phyloP scores from a whole-genome alignment of 2,888 invertebrate genomes.

The Meganola albula region DNA sequence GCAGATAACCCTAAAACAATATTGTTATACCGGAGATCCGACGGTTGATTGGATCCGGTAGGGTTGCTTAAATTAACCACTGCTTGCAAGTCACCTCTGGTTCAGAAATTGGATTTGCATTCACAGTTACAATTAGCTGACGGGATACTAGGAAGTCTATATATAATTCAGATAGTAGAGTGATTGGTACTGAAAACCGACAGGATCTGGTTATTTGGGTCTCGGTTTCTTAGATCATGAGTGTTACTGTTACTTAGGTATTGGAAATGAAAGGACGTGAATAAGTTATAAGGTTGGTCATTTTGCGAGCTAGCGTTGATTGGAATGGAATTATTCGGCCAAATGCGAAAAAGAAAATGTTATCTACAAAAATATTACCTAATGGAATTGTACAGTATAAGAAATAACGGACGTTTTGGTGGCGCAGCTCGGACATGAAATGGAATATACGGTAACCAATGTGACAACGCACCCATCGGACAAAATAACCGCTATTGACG shows the following conservation, averaged over 20 bases:
- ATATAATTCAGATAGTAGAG: slow-evolving; percentile 33
- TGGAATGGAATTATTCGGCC: slow-evolving; percentile 12
- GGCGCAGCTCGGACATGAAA: too few relatives aligned
- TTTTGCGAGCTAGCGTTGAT: slow-evolving; percentile 14
- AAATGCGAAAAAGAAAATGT: slow-evolving; percentile 1
- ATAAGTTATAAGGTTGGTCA: slow-evolving; percentile 19
- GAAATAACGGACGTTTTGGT: too few relatives aligned
- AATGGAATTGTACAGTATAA: too few relatives aligned
- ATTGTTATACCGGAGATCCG: slow-evolving; percentile 24
- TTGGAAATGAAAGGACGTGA: slow-evolving; percentile 16
- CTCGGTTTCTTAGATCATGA: slow-evolving; percentile 16
- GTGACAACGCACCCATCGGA: too few relatives aligned
- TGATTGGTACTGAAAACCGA: slow-evolving; percentile 19
- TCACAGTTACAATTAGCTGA: slow-evolving; percentile 40
- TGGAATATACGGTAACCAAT: too few relatives aligned
- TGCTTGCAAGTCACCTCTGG: slow-evolving; percentile 28
- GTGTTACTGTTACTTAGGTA: slow-evolving; percentile 21
- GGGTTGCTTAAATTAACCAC: slow-evolving; percentile 31
- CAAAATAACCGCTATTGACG: too few relatives aligned
- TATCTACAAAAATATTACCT: too few relatives aligned
- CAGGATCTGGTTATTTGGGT: slow-evolving; percentile 7
- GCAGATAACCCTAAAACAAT: slow-evolving; percentile 24
- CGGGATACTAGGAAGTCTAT: slow-evolving; percentile 28
- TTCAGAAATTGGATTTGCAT: slow-evolving; percentile 39
- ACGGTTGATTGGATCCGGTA: slow-evolving; percentile 30